These are phyloP conservation scores for Littorina saxatilis DNA, from an alignment of 1,140 invertebrate genomes.

Conservation along the genomic window DNA sequence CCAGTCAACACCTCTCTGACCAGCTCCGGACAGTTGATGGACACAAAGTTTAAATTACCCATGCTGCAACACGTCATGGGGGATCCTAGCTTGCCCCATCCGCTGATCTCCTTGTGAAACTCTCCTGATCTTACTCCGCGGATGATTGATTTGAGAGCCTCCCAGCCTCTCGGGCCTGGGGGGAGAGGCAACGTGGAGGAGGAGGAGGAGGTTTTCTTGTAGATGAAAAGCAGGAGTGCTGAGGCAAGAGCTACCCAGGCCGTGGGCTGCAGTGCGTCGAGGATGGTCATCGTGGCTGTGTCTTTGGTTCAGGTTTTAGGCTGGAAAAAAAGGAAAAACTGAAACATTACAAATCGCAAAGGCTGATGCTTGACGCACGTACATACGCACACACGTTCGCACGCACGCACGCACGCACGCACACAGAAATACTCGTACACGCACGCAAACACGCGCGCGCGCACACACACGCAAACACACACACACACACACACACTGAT, in stretches of 20 bases:
- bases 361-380: background rate
- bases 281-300: background rate
- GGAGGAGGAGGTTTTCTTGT: background rate
- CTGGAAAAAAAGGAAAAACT: too few species aligned
- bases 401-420: slow-evolving; percentile 3
- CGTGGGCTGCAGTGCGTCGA: background rate
- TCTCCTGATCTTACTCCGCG: background rate
- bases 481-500: too few species aligned
- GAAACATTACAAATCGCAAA: too few species aligned
- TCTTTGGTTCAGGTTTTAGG: too few species aligned
- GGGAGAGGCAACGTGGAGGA: background rate
- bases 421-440: background rate
- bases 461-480: background rate
- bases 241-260: background rate
- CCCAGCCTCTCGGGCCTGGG: slow-evolving; percentile 11
- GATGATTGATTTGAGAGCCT: background rate
- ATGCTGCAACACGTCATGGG: background rate
- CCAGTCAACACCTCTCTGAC: slow-evolving; percentile 27
- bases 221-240: background rate
- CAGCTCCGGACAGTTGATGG: slow-evolving; percentile 31
- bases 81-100: background rate
- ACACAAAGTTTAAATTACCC: slow-evolving; percentile 5
- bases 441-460: too few species aligned
- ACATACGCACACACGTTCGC: background rate
- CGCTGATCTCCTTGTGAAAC: slow-evolving; percentile 7